Base-by-base conservation (phyloP, 2,113 vertebrate genomes). In the Rhinoptilus africanus region DNA sequence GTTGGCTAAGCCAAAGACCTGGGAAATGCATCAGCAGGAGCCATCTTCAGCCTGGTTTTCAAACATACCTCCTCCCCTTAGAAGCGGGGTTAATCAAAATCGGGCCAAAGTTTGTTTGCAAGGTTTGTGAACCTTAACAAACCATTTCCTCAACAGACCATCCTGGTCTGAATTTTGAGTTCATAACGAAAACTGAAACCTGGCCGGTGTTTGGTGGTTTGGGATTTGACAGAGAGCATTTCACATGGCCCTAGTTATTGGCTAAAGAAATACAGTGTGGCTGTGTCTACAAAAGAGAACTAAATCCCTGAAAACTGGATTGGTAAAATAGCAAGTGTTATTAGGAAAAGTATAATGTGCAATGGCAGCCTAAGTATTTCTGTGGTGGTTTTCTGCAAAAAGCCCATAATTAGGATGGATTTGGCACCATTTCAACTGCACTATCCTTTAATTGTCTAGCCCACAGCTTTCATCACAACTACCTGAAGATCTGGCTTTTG, bases 141-240 rank as follows among this genome's bases (percentile, higher is more conserved):
- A 82, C 48, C 45, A n/a, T 81, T 92, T 92, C 88, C 79, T 94
- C 77, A 87, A 43, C 16, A 91, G 87, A 91, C 69, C 66, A 76
- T 93, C 80, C 80, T 76, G 48, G 83, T 93, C 95, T 97, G 94
- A 97, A 85, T 93, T 93, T 89, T 89, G 91, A 96, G 86, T 85
- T 90, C 74, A n/a, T 79, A 85, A 88, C 37, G 84, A 96, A 95
- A 96, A 74, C 73, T 92, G 96, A 97, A 97, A 96, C 89, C 89
- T 85, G 87, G 79, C 88, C 85, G 62, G 50, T 84, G 88, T 89
- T 83, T 43, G 79, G 93, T 94, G 96, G 91, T 97, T 97, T 96
- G 88, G 91, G 93, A 92, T 89, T 95, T 96, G 92, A 96, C 72
- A 87, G 81, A 80, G 47, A 95, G 41, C 87, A 85, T 96, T 97